A percentile compares a stretch with the other conserved stretches of the same genome.
Evolutionary conservation across 2,888 invertebrate genomes (phyloP).

Genomic region (Tricholauxania praeusta): DNA sequence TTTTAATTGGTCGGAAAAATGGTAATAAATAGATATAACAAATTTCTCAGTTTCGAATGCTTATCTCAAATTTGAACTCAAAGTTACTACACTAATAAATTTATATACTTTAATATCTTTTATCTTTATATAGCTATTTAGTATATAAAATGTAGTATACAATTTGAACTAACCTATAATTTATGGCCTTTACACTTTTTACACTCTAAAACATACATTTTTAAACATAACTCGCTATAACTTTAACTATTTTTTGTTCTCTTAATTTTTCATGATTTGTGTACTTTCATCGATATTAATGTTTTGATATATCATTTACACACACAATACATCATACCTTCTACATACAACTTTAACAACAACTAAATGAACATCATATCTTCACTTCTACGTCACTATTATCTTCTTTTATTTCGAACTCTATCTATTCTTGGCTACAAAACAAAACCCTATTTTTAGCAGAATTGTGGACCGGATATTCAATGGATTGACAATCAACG

Average conservation of each 20-base stretch:
- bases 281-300: no score
- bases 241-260: slow-evolving; percentile 16
- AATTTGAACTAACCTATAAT: slow-evolving; percentile 12
- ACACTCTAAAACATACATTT: slow-evolving; percentile 16
- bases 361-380: neutral
- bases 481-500: slow-evolving; percentile 94
- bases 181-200: slow-evolving; percentile 2
- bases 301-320: neutral
- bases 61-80: no score
- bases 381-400: slow-evolving; percentile 14
- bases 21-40: no score
- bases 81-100: no score
- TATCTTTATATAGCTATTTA: neutral
- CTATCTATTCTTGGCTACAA: slow-evolving; percentile 49
- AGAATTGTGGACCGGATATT: slow-evolving; percentile 91
- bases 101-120: no score
- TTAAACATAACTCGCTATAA: slow-evolving; percentile 19
- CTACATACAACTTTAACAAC: slow-evolving; percentile 1
- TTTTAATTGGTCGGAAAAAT: no score
- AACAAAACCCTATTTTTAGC: slow-evolving; percentile 64
- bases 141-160: neutral
- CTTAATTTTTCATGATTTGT: slow-evolving; percentile 18
- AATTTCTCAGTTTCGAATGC: no score
- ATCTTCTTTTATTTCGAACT: slow-evolving; percentile 29
- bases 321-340: slow-evolving; percentile 6